Conservation (phyloP, 2,113 vertebrate genomes). For the Charadrius vociferus region DNA sequence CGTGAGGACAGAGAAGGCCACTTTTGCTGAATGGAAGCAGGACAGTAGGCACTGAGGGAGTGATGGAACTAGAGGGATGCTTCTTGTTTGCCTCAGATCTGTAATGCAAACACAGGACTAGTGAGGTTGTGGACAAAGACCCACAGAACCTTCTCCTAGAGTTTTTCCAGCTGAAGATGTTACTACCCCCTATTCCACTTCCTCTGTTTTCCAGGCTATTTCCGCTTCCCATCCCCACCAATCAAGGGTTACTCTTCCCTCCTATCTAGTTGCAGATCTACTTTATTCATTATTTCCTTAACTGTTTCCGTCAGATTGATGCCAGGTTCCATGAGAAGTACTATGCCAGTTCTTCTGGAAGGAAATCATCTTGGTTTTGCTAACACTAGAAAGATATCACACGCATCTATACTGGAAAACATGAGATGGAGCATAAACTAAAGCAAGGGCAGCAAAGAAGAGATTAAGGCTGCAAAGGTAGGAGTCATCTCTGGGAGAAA, state of each 20-base stretch:
- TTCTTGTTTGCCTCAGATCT: background rate
- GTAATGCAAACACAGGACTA: background rate
- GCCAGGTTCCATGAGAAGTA: background rate
- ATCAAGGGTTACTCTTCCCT: background rate
- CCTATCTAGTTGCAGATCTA: background rate
- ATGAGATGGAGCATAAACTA: background rate
- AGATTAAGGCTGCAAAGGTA: background rate
- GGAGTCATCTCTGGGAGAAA: background rate
- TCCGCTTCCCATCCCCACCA: background rate
- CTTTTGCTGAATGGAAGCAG: background rate
- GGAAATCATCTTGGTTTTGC: background rate
- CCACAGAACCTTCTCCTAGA: background rate
- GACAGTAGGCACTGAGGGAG: background rate
- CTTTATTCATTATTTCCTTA: background rate
- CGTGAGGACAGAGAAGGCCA: background rate
- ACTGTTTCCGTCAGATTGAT: background rate
- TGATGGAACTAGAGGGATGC: background rate
- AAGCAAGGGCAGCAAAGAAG: background rate
- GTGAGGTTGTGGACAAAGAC: background rate
- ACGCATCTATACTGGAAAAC: background rate
- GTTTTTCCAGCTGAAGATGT: background rate
- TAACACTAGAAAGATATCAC: background rate
- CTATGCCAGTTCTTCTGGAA: background rate
- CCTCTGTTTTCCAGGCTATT: background rate
- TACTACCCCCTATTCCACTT: background rate